Evolutionary conservation across 2,888 invertebrate species (phyloP), one percentile per base, ranked within the genome.

Genomic region (Scaeva pyrastri): DNA sequence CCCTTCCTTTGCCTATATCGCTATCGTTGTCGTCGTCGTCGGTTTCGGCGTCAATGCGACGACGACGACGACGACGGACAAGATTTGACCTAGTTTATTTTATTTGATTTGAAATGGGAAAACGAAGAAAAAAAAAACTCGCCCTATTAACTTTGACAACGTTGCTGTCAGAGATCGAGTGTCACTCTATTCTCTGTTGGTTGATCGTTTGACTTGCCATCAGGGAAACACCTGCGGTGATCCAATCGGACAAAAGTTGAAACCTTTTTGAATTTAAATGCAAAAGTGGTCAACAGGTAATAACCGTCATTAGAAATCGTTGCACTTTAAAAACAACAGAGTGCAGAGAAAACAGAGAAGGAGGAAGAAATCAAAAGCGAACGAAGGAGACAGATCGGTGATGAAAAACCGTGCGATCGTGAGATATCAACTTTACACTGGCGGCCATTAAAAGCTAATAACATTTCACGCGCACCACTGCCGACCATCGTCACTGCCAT

Each of bases 371-470:
- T n/a, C 62, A 41, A 55, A 56, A 55, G 31, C 31, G 68, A 39
- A 48, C 19, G 50, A 66, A 7, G 39, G 66, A 48, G 48, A 72
- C 72, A 81, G 73, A 81, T 76, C 72, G 72, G 72, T 76, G 81
- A 85, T 68, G 84, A 76, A 80, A 79, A 85, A 76, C 80, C 55
- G 55, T 52, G 71, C 26, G 84, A 81, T 81, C 80, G 81, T 81
- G 76, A 60, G 85, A 85, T 85, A 85, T 81, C 76, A 68, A 85
- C 66, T 75, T 68, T 58, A 64, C 60, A 71, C 74, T 66, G 71
- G 71, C 50, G 75, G 66, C 84, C 82, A 77, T 82, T 82, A 77
- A 82, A 77, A 66, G 56, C 82, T 76, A 79, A 80, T 80, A 85
- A 80, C 84, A 71, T 60, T 71, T 75, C 72, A 71, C 83, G 75